Percentiles rank a stretch among this genome's conserved stretches.
Evolutionary conservation across 2,797 vertebrate species (phyloP).

Genomic region (Peromyscus melanophrys): DNA sequence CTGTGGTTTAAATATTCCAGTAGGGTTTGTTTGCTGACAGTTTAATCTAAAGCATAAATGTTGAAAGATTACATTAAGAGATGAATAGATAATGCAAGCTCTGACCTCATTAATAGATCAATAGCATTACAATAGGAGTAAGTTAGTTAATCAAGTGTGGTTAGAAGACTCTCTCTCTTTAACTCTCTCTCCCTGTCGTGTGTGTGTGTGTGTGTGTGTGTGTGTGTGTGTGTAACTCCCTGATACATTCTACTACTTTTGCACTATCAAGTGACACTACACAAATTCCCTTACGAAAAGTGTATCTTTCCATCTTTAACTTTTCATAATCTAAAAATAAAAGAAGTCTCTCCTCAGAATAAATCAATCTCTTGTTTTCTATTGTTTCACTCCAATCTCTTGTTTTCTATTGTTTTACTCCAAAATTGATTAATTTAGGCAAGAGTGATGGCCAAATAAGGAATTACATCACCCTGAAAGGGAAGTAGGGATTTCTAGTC

Average conservation of each 20-base stretch:
- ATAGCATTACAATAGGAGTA: neutral
- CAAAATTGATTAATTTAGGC: neutral
- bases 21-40: neutral
- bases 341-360: neutral
- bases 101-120: neutral
- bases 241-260: neutral
- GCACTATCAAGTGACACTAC: neutral
- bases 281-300: neutral
- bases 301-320: too few species aligned
- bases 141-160: neutral
- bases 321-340: neutral
- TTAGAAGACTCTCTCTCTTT: neutral
- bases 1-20: neutral
- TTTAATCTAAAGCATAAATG: neutral
- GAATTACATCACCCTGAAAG: neutral
- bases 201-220: neutral
- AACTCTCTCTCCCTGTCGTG: neutral
- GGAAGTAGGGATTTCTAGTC: neutral
- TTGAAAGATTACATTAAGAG: neutral
- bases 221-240: neutral
- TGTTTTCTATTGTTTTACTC: neutral
- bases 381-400: neutral
- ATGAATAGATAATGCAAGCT: neutral
- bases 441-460: neutral
- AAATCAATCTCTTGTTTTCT: too few species aligned